These are phyloP conservation scores for Dynastes grantii DNA, from an alignment of 2,888 invertebrate species.

Conservation along the genomic window DNA sequence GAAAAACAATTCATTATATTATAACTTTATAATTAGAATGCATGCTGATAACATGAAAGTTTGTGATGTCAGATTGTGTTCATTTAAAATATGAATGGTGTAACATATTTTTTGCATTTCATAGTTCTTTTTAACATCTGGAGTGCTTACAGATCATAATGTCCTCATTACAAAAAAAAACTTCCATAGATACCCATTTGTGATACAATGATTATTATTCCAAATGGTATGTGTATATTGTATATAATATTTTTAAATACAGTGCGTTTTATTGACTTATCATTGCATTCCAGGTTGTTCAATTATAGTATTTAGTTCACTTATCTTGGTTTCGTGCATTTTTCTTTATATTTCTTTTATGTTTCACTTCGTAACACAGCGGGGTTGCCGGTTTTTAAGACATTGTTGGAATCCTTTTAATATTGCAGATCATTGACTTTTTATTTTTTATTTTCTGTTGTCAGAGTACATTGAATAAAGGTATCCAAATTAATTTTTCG, in stretches of 20 bases:
- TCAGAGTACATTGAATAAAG: slow-evolving; percentile 41
- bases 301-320: slow-evolving; percentile 35
- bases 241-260: slow-evolving; percentile 21
- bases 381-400: slow-evolving; percentile 38
- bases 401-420: slow-evolving; percentile 1
- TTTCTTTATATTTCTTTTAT: slow-evolving; percentile 32
- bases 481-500: slow-evolving; percentile 10
- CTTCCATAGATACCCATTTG: slow-evolving; percentile 42
- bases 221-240: slow-evolving; percentile 40
- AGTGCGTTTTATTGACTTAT: slow-evolving; percentile 20
- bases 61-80: slow-evolving; percentile 46
- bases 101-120: slow-evolving; percentile 37
- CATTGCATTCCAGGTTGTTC: slow-evolving; percentile 44
- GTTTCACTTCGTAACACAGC: neutral
- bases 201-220: slow-evolving; percentile 38
- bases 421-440: neutral
- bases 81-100: slow-evolving; percentile 31
- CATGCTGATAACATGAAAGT: slow-evolving; percentile 27
- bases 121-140: slow-evolving; percentile 46
- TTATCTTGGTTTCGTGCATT: slow-evolving; percentile 33
- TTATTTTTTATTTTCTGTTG: slow-evolving; percentile 45
- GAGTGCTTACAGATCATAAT: slow-evolving; percentile 35
- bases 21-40: slow-evolving; percentile 26
- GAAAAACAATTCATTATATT: slow-evolving; percentile 12
- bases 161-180: slow-evolving; percentile 19